Base-by-base conservation (phyloP, 2,888 invertebrate species). In the Oegoconia quadripuncta region DNA sequence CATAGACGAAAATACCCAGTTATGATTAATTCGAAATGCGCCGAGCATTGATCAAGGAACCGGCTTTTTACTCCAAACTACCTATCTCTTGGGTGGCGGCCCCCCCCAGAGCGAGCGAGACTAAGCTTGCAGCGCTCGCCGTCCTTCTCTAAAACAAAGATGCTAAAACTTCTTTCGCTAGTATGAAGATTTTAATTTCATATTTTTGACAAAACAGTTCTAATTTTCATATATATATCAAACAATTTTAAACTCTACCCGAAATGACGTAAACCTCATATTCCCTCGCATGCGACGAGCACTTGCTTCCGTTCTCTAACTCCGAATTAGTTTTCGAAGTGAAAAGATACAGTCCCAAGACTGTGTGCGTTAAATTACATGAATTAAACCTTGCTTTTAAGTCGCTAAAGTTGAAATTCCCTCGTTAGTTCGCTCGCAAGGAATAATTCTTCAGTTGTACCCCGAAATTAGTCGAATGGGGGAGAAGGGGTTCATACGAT, bases 141-240 rank as follows among this genome's bases (percentile, higher is more conserved):
- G 59, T 87, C 87, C 83, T 84, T 55, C 82, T 87, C 87, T 87
- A 87, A 87, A 87, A 87, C 87, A 87, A 87, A 87, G 87, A 87
- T 87, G 87, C 87, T 87, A 84, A 86, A 87, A 87, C 86, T 87
- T 87, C 87, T 87, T 87, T 87, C 82, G 86, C 83, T 86, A 86
- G 86, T 86, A 87, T 86, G 82, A 87, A 87, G 86, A 87, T 86
- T 87, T 87, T 87, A 87, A 87, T 87, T 87, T 87, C 86, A 86
- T 87, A 87, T 87, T 87, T 87, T 86, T 86, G 86, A 86, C 75
- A 82, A 83, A 86, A 86, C 75, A 71, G 86, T 80, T 86, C 86
- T 86, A 87, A 86, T 87, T 87, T 86, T 82, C 62, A 46, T 42
- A 8, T 26, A 0, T 2, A 3, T 1, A 16, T 1, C 49, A 52